Evolutionary conservation across 2,888 invertebrate species (phyloP).

Genomic region (Pardosa pseudoannulata): DNA sequence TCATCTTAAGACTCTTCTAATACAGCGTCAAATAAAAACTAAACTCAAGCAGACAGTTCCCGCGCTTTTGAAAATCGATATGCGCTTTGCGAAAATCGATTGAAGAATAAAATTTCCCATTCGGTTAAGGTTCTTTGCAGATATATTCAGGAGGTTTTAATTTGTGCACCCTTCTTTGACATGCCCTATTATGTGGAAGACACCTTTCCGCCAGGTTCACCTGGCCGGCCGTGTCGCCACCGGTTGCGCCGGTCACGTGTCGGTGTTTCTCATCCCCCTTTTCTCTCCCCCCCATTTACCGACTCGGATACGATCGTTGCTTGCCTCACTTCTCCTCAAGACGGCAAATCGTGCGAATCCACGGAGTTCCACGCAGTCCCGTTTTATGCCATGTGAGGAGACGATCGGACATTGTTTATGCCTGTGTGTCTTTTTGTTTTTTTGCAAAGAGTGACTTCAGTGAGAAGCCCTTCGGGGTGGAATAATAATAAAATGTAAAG

Average conservation of each 20-base stretch:
- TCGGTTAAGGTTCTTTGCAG: too few species aligned
- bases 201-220: conserved; percentile 25
- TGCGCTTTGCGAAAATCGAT: too few species aligned
- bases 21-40: too few species aligned
- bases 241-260: conserved; percentile 60
- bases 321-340: conserved; percentile 15
- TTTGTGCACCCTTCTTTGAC: too few species aligned
- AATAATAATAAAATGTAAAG: not conserved
- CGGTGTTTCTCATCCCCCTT: not conserved
- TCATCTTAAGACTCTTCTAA: too few species aligned
- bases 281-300: conserved; percentile 6
- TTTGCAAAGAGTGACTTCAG: too few species aligned
- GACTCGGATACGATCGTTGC: not conserved
- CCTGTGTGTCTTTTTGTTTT: too few species aligned
- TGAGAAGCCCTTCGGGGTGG: too few species aligned
- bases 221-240: conserved; percentile 63
- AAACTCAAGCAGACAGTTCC: too few species aligned
- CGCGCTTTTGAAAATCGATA: too few species aligned
- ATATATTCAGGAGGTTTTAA: too few species aligned
- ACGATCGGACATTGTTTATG: not conserved
- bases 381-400: not conserved
- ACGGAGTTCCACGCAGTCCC: not conserved
- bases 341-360: not conserved
- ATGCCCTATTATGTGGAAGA: not conserved
- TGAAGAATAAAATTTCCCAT: too few species aligned